phyloP scores from a whole-genome alignment of 1,140 invertebrate species.

The Bradynema listronoti region DNA sequence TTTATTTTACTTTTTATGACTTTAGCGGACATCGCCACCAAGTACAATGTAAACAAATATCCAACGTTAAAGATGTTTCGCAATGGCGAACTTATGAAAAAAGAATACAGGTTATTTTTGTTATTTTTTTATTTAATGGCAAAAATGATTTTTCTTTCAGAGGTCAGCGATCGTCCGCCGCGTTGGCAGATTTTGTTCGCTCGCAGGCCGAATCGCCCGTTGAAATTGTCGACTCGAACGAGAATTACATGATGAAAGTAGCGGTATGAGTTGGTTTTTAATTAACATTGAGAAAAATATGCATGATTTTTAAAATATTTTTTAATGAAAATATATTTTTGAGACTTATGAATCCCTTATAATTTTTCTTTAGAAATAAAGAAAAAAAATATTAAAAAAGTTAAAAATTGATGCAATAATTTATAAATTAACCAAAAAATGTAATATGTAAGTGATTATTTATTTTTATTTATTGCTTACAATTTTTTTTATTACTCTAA shows the following conservation, averaged over 20 bases:
- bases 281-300: conserved; percentile 1
- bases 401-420: too few species aligned
- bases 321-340: conserved; percentile 19
- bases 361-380: too few species aligned
- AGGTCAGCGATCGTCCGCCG: conserved; percentile 69
- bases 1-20: conserved; percentile 20
- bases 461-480: too few species aligned
- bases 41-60: conserved; percentile 95
- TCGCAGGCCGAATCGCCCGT: conserved; percentile 63
- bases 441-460: too few species aligned
- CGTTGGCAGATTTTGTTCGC: conserved; percentile 75
- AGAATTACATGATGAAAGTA: conserved; percentile 36
- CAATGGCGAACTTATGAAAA: conserved; percentile 84
- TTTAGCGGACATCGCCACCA: conserved; percentile 71
- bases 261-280: conserved; percentile 34
- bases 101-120: conserved; percentile 72
- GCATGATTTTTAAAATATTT: conserved; percentile 4
- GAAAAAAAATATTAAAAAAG: too few species aligned
- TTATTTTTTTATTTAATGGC: background rate
- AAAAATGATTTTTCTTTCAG: conserved; percentile 18
- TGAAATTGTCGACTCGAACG: conserved; percentile 25
- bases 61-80: conserved; percentile 92
- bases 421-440: too few species aligned
- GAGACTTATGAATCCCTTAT: too few species aligned
- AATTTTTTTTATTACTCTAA: too few species aligned